Conservation (phyloP, 2,888 invertebrate species). For the Caenorhabditis sinica region DNA sequence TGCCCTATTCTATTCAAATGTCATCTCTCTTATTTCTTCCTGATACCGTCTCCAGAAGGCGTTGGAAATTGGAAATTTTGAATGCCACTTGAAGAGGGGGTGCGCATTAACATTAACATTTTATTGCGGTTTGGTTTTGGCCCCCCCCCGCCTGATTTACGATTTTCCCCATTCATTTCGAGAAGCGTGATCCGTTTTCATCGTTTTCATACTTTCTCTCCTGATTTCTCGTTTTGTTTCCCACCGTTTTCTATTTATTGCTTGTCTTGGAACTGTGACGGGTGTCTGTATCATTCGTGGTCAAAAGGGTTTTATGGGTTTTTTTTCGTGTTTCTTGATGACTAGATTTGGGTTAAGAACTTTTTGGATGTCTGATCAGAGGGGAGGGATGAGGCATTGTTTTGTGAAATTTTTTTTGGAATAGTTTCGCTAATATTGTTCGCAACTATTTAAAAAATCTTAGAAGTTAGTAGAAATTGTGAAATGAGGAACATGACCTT, state of each 20-base stretch:
- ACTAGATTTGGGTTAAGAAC: conserved; percentile 8
- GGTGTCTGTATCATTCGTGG: conserved; percentile 1
- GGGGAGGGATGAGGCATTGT: too few relatives aligned
- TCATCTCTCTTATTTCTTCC: not conserved
- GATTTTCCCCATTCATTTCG: conserved; percentile 53
- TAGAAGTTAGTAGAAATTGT: too few relatives aligned
- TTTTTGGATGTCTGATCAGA: not conserved
- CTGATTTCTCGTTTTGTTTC: conserved; percentile 10
- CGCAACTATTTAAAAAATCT: too few relatives aligned
- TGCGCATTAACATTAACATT: conserved; percentile 54
- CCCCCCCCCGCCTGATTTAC: conserved; percentile 27
- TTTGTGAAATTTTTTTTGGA: too few relatives aligned
- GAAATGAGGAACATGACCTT: too few relatives aligned
- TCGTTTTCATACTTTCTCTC: conserved; percentile 5
- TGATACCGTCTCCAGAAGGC: not conserved
- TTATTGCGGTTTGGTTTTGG: conserved; percentile 37
- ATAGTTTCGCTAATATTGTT: too few relatives aligned
- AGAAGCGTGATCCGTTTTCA: conserved; percentile 30
- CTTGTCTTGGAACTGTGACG: conserved; percentile 2
- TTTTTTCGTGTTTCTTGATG: conserved; percentile 22
- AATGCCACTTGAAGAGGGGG: conserved; percentile 28
- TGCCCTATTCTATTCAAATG: conserved; percentile 1
- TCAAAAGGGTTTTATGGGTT: not conserved
- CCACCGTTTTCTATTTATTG: not conserved
- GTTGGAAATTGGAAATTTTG: conserved; percentile 17